phyloP scores from a whole-genome alignment of 2,113 vertebrate species.

The Leucoraja erinaceus region DNA sequence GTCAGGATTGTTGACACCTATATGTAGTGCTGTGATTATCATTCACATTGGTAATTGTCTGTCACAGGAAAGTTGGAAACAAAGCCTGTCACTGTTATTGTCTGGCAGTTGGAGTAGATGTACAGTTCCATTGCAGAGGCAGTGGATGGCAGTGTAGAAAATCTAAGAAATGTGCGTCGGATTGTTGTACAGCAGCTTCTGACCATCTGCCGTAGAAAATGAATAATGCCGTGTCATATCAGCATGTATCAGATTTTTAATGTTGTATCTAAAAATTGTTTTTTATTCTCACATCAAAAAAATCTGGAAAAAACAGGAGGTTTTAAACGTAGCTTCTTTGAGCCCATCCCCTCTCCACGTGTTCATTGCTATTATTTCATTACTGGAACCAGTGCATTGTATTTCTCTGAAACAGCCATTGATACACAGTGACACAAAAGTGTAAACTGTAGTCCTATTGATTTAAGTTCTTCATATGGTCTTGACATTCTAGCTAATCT shows the following conservation, averaged over 20 bases:
- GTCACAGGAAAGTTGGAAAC: background rate
- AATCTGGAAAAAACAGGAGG: background rate
- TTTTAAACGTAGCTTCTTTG: background rate
- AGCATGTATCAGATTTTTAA: background rate
- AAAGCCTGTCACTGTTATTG: background rate
- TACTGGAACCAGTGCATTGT: background rate
- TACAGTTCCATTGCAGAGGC: background rate
- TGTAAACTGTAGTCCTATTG: background rate
- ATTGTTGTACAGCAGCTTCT: background rate
- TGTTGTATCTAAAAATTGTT: background rate
- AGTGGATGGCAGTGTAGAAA: constrained; percentile 28
- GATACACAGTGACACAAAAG: background rate
- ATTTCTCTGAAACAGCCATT: background rate
- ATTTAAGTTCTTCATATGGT: background rate
- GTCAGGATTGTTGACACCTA: background rate
- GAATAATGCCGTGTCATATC: background rate
- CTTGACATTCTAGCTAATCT: background rate
- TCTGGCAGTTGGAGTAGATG: background rate
- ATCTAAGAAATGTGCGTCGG: background rate
- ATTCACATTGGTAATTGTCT: background rate
- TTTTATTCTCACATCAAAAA: background rate
- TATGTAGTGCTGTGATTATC: background rate
- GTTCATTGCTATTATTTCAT: background rate
- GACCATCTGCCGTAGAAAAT: background rate
- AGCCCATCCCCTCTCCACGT: background rate